phyloP scores from a whole-genome alignment of 1,140 invertebrate genomes.

The Nomia melanderi region DNA sequence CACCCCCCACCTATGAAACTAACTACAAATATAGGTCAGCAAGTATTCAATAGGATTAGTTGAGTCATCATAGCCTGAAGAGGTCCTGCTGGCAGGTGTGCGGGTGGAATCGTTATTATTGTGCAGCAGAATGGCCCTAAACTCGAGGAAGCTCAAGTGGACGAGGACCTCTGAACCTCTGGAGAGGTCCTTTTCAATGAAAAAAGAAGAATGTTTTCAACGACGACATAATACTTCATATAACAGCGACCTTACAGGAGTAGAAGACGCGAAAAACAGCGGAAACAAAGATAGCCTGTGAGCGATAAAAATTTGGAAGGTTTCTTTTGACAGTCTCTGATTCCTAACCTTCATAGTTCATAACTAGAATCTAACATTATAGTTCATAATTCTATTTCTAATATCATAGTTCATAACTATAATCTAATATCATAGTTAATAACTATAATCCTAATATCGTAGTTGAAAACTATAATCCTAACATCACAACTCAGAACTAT shows the following conservation, averaged over 20 bases:
- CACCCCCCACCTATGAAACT: slow-evolving; percentile 49
- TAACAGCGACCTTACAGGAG: slow-evolving; percentile 36
- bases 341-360: too few species aligned
- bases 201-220: slow-evolving; percentile 55
- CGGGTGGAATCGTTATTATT: slow-evolving; percentile 74
- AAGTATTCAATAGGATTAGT: slow-evolving; percentile 44
- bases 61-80: slow-evolving; percentile 26
- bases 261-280: slow-evolving; percentile 23
- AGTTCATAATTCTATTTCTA: too few species aligned
- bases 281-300: not conserved
- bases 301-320: too few species aligned
- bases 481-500: too few species aligned
- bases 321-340: too few species aligned
- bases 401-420: too few species aligned
- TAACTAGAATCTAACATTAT: too few species aligned
- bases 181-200: slow-evolving; percentile 61
- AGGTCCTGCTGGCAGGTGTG: slow-evolving; percentile 62
- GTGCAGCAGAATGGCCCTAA: slow-evolving; percentile 47
- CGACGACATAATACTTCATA: too few species aligned
- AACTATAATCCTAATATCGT: too few species aligned
- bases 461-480: too few species aligned
- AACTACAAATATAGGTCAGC: slow-evolving; percentile 62
- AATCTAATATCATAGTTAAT: too few species aligned
- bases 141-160: slow-evolving; percentile 44
- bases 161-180: slow-evolving; percentile 62